phyloP scores from a whole-genome alignment of 2,888 invertebrate species.

The Macaria liturata region DNA sequence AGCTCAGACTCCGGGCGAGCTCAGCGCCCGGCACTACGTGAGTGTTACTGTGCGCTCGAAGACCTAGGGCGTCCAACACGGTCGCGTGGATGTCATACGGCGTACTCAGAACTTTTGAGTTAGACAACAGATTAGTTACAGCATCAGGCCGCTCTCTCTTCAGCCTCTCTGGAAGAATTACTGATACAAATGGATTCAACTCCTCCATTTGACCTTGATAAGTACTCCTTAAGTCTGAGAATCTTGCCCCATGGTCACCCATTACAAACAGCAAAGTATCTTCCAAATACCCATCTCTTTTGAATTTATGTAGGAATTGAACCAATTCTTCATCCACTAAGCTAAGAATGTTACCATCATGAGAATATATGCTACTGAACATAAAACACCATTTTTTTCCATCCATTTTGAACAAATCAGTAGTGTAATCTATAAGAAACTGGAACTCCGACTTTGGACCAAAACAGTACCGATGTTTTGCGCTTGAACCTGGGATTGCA shows the following conservation, averaged over 20 bases:
- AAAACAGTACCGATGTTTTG: constrained; percentile 72
- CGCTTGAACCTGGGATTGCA: constrained; percentile 13
- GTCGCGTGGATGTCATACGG: constrained; percentile 93
- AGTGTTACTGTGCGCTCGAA: constrained; percentile 56
- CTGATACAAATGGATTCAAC: constrained; percentile 92
- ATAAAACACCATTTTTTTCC: constrained; percentile 91
- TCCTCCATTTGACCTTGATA: constrained; percentile 97
- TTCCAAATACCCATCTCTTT: constrained; percentile 85
- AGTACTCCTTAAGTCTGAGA: constrained; percentile 91
- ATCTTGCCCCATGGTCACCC: constrained; percentile 97
- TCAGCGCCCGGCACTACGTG: constrained; percentile 76
- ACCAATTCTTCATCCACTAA: constrained; percentile 89
- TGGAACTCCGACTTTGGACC: constrained; percentile 89
- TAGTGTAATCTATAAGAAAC: constrained; percentile 85
- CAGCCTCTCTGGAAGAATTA: constrained; percentile 89
- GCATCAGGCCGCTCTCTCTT: constrained; percentile 82
- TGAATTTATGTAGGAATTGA: constrained; percentile 85
- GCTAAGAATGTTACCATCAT: constrained; percentile 91
- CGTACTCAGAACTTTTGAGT: constrained; percentile 88
- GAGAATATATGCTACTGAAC: constrained; percentile 94
- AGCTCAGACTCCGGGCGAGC: constrained; percentile 81
- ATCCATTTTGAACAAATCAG: constrained; percentile 61
- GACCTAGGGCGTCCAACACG: constrained; percentile 85
- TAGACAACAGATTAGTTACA: constrained; percentile 84
- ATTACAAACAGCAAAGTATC: constrained; percentile 93